A percentile compares a stretch with the other conserved stretches of the same genome.
Conservation (phyloP, 2,797 vertebrate genomes). For the Melanotaenia maccullochi region DNA sequence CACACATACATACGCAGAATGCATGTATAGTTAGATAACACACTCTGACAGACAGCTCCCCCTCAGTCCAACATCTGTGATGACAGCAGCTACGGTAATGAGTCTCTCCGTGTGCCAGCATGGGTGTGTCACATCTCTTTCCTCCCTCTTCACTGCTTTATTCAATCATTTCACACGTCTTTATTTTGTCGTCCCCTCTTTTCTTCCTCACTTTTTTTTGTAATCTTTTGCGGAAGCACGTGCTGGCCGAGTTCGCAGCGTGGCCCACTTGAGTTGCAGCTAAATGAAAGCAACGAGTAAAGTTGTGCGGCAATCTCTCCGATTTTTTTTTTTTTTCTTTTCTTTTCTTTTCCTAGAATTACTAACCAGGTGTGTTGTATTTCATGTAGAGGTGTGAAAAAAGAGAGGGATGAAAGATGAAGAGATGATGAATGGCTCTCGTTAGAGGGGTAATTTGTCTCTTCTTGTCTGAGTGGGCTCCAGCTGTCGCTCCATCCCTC, state of each 20-base stretch:
- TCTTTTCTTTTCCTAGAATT: constrained; percentile 13
- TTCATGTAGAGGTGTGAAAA: constrained; percentile 56
- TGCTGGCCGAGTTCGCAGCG: constrained; percentile 44
- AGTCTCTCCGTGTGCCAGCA: constrained; percentile 77
- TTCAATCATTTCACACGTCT: constrained; percentile 64
- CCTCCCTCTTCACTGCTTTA: constrained; percentile 57
- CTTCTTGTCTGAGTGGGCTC: constrained; percentile 87
- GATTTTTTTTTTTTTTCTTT: background rate
- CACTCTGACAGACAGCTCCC: constrained; percentile 79
- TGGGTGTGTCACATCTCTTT: constrained; percentile 69
- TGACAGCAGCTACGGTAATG: constrained; percentile 83
- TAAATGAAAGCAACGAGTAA: constrained; percentile 36
- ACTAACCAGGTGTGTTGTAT: constrained; percentile 63
- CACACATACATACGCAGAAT: constrained; percentile 35
- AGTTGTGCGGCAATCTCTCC: constrained; percentile 10
- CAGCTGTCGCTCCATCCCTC: constrained; percentile 87
- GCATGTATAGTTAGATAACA: constrained; percentile 41
- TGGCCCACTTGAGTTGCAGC: constrained; percentile 4
- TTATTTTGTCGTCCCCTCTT: constrained; percentile 42
- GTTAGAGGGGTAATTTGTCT: constrained; percentile 90
- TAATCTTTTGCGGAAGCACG: constrained; percentile 46
- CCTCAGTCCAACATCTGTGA: constrained; percentile 84
- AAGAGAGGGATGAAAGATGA: constrained; percentile 63
- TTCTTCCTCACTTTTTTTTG: constrained; percentile 34
- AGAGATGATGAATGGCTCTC: constrained; percentile 88